Conservation (phyloP, 2,113 vertebrate genomes). For the Balaeniceps rex region DNA sequence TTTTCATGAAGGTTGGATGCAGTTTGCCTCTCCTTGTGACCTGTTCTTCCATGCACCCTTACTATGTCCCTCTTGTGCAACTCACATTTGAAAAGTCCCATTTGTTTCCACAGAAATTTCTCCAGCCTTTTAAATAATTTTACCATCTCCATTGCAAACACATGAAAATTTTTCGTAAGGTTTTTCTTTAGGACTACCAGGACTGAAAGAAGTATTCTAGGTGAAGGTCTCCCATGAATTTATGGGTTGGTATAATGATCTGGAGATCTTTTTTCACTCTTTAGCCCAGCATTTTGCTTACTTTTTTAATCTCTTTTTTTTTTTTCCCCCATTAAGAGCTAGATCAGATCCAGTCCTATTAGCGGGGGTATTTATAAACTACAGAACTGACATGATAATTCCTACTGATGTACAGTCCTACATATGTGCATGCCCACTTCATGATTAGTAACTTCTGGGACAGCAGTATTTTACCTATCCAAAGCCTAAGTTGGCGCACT, state of each 20-base stretch:
- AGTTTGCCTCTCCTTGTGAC: not conserved
- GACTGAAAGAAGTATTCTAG: not conserved
- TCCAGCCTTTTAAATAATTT: not conserved
- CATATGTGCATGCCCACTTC: not conserved
- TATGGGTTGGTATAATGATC: not conserved
- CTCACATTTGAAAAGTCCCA: not conserved
- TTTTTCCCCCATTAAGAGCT: not conserved
- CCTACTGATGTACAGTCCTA: not conserved
- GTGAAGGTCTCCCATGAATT: not conserved
- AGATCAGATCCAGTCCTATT: not conserved
- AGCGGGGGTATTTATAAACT: not conserved
- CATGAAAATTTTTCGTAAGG: accelerated
- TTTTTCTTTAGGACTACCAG: not conserved
- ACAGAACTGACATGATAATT: not conserved
- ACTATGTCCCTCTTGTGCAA: not conserved
- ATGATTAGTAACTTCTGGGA: not conserved
- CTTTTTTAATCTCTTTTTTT: not conserved
- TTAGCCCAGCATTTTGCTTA: not conserved
- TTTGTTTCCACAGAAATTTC: not conserved
- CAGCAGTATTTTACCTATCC: not conserved
- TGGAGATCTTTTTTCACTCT: not conserved
- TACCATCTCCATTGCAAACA: not conserved
- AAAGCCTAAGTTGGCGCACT: not conserved
- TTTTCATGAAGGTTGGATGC: not conserved
- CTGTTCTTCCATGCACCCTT: not conserved